phyloP scores from a whole-genome alignment of 2,113 vertebrate species.

The Apodemus speciosus region DNA sequence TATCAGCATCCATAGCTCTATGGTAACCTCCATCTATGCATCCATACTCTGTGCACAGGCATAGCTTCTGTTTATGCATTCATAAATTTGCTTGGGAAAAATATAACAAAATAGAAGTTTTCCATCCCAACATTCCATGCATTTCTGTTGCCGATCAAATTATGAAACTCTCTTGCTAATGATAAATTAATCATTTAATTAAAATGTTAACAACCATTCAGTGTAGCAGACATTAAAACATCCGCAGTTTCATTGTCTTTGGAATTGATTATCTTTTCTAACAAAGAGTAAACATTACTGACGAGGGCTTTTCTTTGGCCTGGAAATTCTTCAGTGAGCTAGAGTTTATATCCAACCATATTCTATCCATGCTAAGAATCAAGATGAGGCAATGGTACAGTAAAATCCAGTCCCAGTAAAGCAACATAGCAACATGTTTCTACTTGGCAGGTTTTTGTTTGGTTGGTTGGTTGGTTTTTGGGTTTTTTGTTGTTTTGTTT shows the following conservation, averaged over 20 bases:
- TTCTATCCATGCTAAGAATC: neutral
- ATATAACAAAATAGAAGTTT: neutral
- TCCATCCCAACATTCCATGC: neutral
- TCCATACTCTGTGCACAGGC: neutral
- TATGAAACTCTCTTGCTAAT: conserved; percentile 49
- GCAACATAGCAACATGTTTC: neutral
- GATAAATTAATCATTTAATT: conserved; percentile 48
- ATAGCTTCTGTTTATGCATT: neutral
- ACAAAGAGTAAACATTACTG: neutral
- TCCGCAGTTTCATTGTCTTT: neutral
- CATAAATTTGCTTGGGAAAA: conserved; percentile 19
- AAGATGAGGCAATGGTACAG: neutral
- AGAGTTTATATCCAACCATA: neutral
- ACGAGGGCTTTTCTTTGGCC: neutral
- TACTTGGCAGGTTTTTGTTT: neutral
- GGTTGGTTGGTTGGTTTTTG: no score
- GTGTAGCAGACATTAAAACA: neutral
- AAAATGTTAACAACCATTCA: conserved; percentile 24
- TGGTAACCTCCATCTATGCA: neutral
- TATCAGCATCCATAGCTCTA: neutral
- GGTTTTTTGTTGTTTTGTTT: neutral
- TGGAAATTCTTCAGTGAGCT: conserved; percentile 12
- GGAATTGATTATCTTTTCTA: conserved; percentile 41
- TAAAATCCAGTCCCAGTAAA: neutral
- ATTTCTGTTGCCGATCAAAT: conserved; percentile 17